These are phyloP conservation scores for Sterrhoptilus dennistouni DNA, from an alignment of 2,113 vertebrate genomes.

Conservation along the genomic window DNA sequence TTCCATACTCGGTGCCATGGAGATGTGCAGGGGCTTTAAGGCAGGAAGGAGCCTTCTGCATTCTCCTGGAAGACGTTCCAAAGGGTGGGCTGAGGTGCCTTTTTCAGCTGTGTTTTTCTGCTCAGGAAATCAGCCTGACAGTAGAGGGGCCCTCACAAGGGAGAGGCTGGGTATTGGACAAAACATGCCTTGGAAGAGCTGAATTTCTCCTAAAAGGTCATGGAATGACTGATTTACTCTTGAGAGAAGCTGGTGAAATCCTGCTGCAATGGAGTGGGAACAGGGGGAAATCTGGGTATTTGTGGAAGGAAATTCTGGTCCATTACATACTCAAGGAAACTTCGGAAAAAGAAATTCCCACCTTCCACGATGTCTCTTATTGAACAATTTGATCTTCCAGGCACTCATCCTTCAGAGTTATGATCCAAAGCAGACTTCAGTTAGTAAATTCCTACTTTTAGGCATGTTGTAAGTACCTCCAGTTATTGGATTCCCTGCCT, in stretches of 20 bases:
- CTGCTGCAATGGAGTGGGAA: neutral
- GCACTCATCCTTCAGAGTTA: neutral
- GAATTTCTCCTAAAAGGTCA: neutral
- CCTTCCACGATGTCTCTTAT: neutral
- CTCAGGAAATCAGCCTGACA: neutral
- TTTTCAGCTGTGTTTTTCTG: neutral
- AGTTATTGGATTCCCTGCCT: neutral
- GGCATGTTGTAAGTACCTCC: neutral
- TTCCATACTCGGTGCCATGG: neutral
- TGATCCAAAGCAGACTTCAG: neutral
- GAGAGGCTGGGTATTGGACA: neutral
- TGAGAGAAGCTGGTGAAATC: neutral
- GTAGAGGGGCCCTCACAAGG: neutral
- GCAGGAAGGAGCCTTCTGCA: neutral
- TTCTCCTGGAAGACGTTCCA: neutral
- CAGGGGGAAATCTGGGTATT: neutral
- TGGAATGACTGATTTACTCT: neutral
- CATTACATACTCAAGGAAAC: neutral
- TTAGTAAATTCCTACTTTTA: conserved; percentile 8
- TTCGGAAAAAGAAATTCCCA: neutral
- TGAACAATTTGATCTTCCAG: neutral
- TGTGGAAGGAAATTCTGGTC: neutral
- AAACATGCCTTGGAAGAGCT: neutral
- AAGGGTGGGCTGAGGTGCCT: neutral
- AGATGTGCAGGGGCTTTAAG: neutral